Evolutionary conservation across 2,797 vertebrate genomes (phyloP).

Genomic region (Sebastes diaconus): DNA sequence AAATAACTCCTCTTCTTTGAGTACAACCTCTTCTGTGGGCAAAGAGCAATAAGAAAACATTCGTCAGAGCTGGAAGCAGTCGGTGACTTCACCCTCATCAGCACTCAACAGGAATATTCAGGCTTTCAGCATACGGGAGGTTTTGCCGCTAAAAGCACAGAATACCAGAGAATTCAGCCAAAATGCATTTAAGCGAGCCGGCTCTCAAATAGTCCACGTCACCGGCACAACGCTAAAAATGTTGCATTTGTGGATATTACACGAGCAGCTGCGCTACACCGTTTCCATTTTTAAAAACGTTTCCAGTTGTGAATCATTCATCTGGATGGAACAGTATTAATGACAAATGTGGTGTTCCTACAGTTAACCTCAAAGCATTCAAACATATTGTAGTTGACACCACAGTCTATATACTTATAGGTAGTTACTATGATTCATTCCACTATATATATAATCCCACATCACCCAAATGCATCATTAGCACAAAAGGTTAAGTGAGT

Average conservation of each 20-base stretch:
- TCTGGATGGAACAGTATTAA: slow-evolving; percentile 34
- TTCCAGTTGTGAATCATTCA: slow-evolving; percentile 57
- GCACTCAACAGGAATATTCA: slow-evolving; percentile 53
- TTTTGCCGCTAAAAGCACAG: slow-evolving; percentile 53
- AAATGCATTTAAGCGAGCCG: slow-evolving; percentile 29
- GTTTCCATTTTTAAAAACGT: slow-evolving; percentile 58
- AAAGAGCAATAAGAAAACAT: slow-evolving; percentile 71
- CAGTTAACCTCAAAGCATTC: slow-evolving; percentile 9
- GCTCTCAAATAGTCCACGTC: slow-evolving; percentile 18
- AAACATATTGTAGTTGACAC: slow-evolving; percentile 24
- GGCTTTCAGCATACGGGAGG: slow-evolving; percentile 32
- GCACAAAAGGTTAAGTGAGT: background rate
- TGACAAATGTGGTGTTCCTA: slow-evolving; percentile 4
- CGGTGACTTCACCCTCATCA: slow-evolving; percentile 62
- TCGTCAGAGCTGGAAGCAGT: slow-evolving; percentile 56
- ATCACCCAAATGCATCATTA: background rate
- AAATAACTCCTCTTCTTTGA: slow-evolving; percentile 70
- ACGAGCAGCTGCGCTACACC: slow-evolving; percentile 45
- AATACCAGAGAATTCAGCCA: slow-evolving; percentile 32
- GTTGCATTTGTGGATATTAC: slow-evolving; percentile 40
- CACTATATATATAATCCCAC: background rate
- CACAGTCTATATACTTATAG: background rate
- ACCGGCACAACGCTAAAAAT: slow-evolving; percentile 38
- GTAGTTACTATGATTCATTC: background rate
- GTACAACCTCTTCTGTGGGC: slow-evolving; percentile 63